These are phyloP conservation scores for Typhlichthys eigenmanni DNA, from an alignment of 2,797 vertebrate genomes.

Conservation along the genomic window DNA sequence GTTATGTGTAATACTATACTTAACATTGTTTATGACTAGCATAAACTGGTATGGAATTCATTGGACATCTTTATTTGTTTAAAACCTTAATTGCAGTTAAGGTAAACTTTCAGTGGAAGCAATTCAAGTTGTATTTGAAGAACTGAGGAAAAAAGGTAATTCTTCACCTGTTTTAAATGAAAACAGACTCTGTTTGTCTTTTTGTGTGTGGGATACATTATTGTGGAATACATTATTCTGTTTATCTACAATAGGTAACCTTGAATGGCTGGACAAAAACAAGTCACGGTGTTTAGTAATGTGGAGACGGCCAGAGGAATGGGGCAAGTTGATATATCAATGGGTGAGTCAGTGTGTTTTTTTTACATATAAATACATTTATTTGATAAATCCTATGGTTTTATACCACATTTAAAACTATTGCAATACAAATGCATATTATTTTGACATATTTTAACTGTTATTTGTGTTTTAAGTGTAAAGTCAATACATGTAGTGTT, in stretches of 20 bases:
- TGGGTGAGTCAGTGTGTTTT: conserved; percentile 85
- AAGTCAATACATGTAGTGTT: too few relatives aligned
- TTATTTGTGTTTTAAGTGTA: neutral
- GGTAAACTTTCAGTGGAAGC: conserved; percentile 92
- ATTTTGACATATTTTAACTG: too few relatives aligned
- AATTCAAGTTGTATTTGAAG: conserved; percentile 94
- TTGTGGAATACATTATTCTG: neutral
- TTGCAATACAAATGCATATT: too few relatives aligned
- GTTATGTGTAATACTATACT: neutral
- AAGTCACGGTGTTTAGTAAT: conserved; percentile 96
- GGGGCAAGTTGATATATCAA: conserved; percentile 96
- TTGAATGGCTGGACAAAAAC: conserved; percentile 98
- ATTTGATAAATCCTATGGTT: too few relatives aligned
- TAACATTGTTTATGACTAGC: too few relatives aligned
- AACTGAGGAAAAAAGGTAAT: conserved; percentile 94
- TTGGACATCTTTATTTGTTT: conserved; percentile 6
- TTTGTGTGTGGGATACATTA: neutral
- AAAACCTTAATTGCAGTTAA: conserved; percentile 79
- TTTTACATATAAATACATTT: too few relatives aligned
- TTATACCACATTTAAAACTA: too few relatives aligned
- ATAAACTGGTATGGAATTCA: neutral
- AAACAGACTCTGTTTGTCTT: neutral
- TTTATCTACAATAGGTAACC: conserved; percentile 82
- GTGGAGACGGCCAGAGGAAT: conserved; percentile 97
- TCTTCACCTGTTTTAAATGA: neutral